Base-by-base conservation (phyloP, 2,113 vertebrate genomes). In the Dolichallabes microphthalmus region DNA sequence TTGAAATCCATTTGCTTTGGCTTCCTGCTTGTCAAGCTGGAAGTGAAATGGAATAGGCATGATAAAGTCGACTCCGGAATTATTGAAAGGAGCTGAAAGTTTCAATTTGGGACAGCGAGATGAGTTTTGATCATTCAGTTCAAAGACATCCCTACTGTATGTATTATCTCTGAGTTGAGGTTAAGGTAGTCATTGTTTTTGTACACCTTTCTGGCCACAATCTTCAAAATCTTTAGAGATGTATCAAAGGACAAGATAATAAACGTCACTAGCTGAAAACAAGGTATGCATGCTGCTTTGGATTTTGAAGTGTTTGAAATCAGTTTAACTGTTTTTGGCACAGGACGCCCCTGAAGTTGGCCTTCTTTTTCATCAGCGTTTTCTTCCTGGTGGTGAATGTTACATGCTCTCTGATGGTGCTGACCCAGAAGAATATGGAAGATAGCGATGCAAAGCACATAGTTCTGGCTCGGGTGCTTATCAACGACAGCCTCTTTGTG, bases 401-500 rank as follows among this genome's bases (percentile, higher is more conserved):
- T 85, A 96, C 97, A 0, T 98, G 98, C 87, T 96, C 96, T 0
- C 92, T 99, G 93, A 84, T 98, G 32, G 94, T 96, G 88, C 95
- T 96, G 0, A 95, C 91, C 6, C 94, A 94, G 57, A 81, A 73
- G 57, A 74, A 60, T 82, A 88, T 93, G 14, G 92, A 95, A 0
- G 96, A 96, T 80, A 93, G 89, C 39, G 93, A 92, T 20, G 90
- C 96, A 82, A 94, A 94, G 88, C 96, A 95, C 90, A 94, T 95
- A 0, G 93, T 98, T 35, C 93, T 98, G 86, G 94, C 96, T 80
- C 94, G 96, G 0, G 96, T 96, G 80, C 92, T 99, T 6, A 90
- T 98, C 93, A 99, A 98, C 2, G 96, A 99, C 92, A 96, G 95
- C 86, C 96, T 99, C 39, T 98, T 98, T 87, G 97, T 98, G 88